Base-by-base conservation (phyloP, 2,888 invertebrate species). In the Amaurobius ferox region DNA sequence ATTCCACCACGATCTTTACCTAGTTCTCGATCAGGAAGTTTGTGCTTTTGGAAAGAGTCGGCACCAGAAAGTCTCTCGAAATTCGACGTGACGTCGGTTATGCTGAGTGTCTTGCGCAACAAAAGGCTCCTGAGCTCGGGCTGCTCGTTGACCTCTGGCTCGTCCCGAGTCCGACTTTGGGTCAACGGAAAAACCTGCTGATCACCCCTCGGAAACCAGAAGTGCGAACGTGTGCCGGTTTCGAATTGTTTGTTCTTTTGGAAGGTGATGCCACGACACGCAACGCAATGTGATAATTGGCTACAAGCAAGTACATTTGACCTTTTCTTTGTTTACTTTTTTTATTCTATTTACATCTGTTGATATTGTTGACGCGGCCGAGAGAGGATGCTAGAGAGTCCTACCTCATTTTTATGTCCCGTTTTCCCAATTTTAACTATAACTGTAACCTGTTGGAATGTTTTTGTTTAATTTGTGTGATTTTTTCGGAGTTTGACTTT, bases 221-320 rank as follows among this genome's bases (percentile, higher is more conserved):
- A 71, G 78, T 32, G 72, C 79, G 72, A 72, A 71, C 64, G n/a
- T 72, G 64, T 44, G 44, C 40, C 28, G 13, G 32, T 44, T 13
- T 32, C 29, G 16, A 11, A 64, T 40, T 62, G 32, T 32, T 66
- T 72, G 39, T 30, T 35, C 32, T n/a, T 35, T 48, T 76, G 70
- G 76, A 44, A 30, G 68, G 44, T 61, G 70, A 72, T 76, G 81
- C 62, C 35, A 70, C 68, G 61, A 48, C 40, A 70, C 70, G 70
- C 68, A 16, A 23, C 55, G 71, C 44, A 74, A 72, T 83, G 71
- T 71, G 71, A 83, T 77, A 77, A 77, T 71, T 71, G 83, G 70
- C 77, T 64, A 44, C 77, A 80, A 55, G 80, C 80, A 80, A 80
- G 80, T 55, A 55, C 55, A 55, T 55, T 11, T 55, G 55, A 55